These are phyloP conservation scores for Staurois parvus DNA, from an alignment of 2,797 vertebrate genomes.

Conservation along the genomic window DNA sequence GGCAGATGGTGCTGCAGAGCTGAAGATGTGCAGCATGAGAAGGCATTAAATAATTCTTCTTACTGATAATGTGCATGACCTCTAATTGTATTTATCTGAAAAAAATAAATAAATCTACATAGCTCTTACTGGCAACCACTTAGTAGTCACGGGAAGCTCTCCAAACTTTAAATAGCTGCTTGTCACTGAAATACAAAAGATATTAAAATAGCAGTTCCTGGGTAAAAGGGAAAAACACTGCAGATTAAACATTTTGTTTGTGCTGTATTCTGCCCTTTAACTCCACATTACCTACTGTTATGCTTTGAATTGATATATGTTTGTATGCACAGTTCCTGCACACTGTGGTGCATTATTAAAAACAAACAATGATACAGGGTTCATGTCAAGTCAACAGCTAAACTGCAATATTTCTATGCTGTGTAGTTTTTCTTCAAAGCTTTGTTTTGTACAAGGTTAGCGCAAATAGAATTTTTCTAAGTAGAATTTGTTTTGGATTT, in stretches of 20 bases:
- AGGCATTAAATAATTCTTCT: too few relatives aligned
- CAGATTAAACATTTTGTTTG: constrained; percentile 4
- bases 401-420: background rate
- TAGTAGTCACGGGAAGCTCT: background rate
- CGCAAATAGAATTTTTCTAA: background rate
- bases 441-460: background rate
- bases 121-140: background rate
- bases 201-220: background rate
- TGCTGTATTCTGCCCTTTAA: background rate
- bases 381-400: background rate
- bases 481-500: too few relatives aligned
- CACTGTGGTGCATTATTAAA: constrained; percentile 8
- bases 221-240: background rate
- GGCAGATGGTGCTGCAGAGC: too few relatives aligned
- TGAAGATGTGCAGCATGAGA: too few relatives aligned
- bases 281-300: constrained; percentile 14
- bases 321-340: background rate
- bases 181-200: background rate
- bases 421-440: background rate
- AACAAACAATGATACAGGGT: constrained; percentile 31
- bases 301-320: constrained; percentile 19
- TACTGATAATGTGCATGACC: too few relatives aligned
- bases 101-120: background rate
- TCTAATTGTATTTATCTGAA: background rate
- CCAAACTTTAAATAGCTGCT: background rate